A percentile compares a stretch with the other conserved stretches of the same genome.
These are phyloP conservation scores for Larimichthys crocea DNA, from an alignment of 2,113 vertebrate genomes.

Conservation along the genomic window DNA sequence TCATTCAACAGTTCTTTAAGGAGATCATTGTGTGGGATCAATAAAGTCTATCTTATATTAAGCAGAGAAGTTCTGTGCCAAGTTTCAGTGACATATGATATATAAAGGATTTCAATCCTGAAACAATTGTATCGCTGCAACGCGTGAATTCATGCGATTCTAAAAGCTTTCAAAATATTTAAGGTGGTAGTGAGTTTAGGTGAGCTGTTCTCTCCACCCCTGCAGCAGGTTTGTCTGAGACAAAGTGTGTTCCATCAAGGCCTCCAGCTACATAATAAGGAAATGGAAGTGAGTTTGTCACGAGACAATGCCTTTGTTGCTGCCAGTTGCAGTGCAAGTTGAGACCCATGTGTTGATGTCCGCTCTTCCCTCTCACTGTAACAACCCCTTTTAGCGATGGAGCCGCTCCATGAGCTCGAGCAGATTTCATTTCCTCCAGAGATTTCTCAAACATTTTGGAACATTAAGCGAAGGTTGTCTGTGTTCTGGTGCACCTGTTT, in stretches of 20 bases:
- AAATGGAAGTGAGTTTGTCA: constrained; percentile 86
- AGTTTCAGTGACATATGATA: neutral
- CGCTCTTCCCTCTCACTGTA: constrained; percentile 33
- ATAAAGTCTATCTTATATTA: no score
- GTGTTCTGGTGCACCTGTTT: constrained; percentile 31
- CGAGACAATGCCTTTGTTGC: constrained; percentile 79
- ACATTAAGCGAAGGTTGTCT: neutral
- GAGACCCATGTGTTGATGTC: constrained; percentile 75
- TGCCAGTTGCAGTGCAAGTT: constrained; percentile 68
- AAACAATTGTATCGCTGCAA: neutral
- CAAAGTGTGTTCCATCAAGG: constrained; percentile 52
- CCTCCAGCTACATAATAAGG: constrained; percentile 84
- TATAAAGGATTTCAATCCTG: neutral
- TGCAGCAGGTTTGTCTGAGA: constrained; percentile 36
- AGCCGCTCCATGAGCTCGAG: neutral
- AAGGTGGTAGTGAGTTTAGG: neutral
- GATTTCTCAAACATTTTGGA: neutral
- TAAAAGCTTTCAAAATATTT: neutral
- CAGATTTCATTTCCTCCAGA: constrained; percentile 12
- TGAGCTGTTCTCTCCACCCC: neutral
- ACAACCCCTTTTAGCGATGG: neutral
- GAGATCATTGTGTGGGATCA: no score
- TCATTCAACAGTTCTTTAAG: neutral
- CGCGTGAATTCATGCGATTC: neutral
- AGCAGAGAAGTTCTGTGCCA: no score